Conservation (phyloP, 2,888 invertebrate species). For the Capitulum mitella region DNA sequence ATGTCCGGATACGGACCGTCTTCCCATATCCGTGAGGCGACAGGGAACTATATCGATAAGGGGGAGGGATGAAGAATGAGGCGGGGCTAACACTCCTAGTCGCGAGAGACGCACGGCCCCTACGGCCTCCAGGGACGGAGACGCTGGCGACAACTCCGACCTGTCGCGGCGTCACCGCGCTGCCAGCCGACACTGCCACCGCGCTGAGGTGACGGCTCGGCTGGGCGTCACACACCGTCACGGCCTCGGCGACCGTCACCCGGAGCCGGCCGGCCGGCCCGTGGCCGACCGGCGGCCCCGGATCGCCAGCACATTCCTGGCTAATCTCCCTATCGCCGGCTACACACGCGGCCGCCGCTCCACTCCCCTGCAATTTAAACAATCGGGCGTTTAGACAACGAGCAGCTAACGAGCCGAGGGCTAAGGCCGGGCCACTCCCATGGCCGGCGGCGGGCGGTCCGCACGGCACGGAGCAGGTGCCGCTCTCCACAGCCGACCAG, state of each 20-base stretch:
- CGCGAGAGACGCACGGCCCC: neutral
- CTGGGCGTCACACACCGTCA: too few relatives aligned
- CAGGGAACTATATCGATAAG: too few relatives aligned
- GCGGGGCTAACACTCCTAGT: neutral
- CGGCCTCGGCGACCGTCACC: too few relatives aligned
- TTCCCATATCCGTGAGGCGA: constrained; percentile 14
- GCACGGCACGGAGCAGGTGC: too few relatives aligned
- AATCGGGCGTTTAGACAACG: constrained; percentile 14
- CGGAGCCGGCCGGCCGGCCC: neutral
- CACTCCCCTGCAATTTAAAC: constrained; percentile 15
- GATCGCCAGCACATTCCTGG: neutral
- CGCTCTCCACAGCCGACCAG: too few relatives aligned
- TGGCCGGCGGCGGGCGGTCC: neutral
- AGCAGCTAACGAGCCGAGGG: neutral
- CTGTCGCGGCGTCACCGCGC: too few relatives aligned
- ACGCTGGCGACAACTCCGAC: too few relatives aligned
- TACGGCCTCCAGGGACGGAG: too few relatives aligned
- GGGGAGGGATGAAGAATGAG: neutral
- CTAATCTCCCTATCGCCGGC: constrained; percentile 12
- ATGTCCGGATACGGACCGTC: neutral
- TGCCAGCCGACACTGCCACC: too few relatives aligned
- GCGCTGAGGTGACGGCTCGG: too few relatives aligned
- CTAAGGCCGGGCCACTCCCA: neutral
- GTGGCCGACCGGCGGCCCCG: too few relatives aligned
- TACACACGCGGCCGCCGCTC: neutral